A percentile compares a stretch with the other conserved stretches of the same genome.
Evolutionary conservation across 1,140 invertebrate genomes (phyloP).

Genomic region (Drosophila ohnishii): DNA sequence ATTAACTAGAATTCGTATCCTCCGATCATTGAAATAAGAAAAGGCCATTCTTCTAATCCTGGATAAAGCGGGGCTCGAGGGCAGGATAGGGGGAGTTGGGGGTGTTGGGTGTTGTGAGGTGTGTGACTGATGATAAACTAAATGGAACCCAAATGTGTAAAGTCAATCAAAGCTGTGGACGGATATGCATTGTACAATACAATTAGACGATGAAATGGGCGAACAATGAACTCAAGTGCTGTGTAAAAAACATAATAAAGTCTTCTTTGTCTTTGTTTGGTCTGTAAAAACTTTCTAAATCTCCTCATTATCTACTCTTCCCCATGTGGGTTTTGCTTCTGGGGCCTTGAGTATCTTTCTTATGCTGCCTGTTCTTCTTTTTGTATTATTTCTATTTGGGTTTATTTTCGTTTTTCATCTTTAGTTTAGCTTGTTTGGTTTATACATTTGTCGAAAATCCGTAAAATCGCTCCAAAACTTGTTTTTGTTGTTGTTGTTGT

Average conservation of each 20-base stretch:
- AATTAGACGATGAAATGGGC: conserved; percentile 40
- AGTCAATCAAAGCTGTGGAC: conserved; percentile 70
- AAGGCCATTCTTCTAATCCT: conserved; percentile 41
- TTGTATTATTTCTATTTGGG: conserved; percentile 51
- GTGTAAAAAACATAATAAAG: conserved; percentile 20
- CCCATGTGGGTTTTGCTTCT: not conserved
- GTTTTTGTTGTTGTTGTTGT: conserved; percentile 47
- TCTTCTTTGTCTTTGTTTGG: conserved; percentile 13
- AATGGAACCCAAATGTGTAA: conserved; percentile 26
- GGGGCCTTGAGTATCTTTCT: conserved; percentile 16
- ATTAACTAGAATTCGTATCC: conserved; percentile 71
- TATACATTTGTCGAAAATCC: conserved; percentile 77
- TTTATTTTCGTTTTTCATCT: conserved; percentile 52
- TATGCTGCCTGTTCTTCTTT: conserved; percentile 26
- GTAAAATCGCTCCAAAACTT: conserved; percentile 80
- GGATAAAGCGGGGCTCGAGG: conserved; percentile 22
- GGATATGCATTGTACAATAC: conserved; percentile 71
- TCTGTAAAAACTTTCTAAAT: conserved; percentile 54
- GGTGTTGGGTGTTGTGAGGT: not conserved
- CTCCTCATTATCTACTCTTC: conserved; percentile 11
- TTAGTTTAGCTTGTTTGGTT: conserved; percentile 41
- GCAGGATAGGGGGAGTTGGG: not conserved
- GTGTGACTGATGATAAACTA: conserved; percentile 16
- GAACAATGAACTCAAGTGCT: conserved; percentile 23
- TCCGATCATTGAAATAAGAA: conserved; percentile 23